phyloP scores from a whole-genome alignment of 2,888 invertebrate species.

The Tricholauxania praeusta region DNA sequence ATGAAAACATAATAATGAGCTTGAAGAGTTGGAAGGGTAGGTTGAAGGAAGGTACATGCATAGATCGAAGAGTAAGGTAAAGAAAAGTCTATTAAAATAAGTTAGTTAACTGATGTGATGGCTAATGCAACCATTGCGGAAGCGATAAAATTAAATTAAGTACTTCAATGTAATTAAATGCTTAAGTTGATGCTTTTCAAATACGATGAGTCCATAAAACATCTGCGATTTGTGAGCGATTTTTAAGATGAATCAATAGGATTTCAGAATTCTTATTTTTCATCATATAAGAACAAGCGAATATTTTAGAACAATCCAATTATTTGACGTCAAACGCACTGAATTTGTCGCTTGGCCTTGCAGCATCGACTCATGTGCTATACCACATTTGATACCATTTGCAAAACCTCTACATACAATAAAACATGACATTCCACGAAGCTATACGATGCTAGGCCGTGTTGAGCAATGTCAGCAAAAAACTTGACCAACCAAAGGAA shows the following conservation, averaged over 20 bases:
- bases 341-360: background rate
- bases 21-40: background rate
- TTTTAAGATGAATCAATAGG: too few species aligned
- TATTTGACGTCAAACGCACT: background rate
- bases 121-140: slow-evolving; percentile 17
- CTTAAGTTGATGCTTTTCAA: background rate
- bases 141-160: background rate
- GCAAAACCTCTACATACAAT: slow-evolving; percentile 18
- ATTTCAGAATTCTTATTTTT: too few species aligned
- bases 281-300: too few species aligned
- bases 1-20: slow-evolving; percentile 24
- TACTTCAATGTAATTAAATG: background rate
- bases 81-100: too few species aligned
- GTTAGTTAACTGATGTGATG: background rate
- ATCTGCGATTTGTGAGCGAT: background rate
- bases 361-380: too few species aligned
- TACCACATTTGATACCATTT: slow-evolving; percentile 38
- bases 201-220: background rate
- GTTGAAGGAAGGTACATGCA: too few species aligned
- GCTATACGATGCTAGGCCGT: slow-evolving; percentile 4
- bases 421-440: slow-evolving; percentile 26
- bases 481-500: slow-evolving; percentile 25
- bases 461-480: background rate
- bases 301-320: background rate
- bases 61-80: too few species aligned